Evolutionary conservation across 1,140 invertebrate genomes (phyloP), one percentile per base, ranked within the genome.

Genomic region (Nasonia giraulti): DNA sequence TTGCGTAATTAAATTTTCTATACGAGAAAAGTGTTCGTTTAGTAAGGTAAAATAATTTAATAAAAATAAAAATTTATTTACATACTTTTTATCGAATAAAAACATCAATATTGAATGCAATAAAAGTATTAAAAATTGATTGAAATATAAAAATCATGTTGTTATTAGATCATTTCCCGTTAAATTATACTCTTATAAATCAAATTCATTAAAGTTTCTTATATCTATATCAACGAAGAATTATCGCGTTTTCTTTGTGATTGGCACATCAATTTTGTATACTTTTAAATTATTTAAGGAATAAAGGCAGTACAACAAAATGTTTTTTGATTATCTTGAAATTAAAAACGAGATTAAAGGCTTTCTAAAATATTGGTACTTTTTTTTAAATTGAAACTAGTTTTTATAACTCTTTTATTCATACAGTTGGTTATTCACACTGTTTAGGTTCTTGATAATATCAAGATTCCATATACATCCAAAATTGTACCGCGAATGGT

Each of bases 51-150:
- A 55, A 85, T 44, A 85, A 78, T 86, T 87, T 75, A 80, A 50
- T 83, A 47, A 78, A 84, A 83, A 81, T 82, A 85, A 86, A 86
- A 80, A 84, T 37, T 74, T 83, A 75, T 85, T 68, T 87, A 81
- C 83, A 84, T 74, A 82, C 31, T 69, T 73, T 79, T 78, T 83
- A 23, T 55, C 62, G 27, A 79, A 78, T 78, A 78, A 78, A 83
- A 50, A 69, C 17, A 74, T 27, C 40, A 17, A 79, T 84, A 40
- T 74, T 84, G 62, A 73, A 80, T 79, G 44, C 47, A 85, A 80
- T 74, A 80, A 85, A 84, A 75, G 66, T 84, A 84, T 84, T 62
- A 79, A 84, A 84, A 62, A 11, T 62, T 73, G 20, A 73, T 84
- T 79, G 55, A 40, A 68, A 73, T 37, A 84, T 62, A 74, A 73